Conservation (phyloP, 2,797 vertebrate species). For the Lithobates sylvaticus region DNA sequence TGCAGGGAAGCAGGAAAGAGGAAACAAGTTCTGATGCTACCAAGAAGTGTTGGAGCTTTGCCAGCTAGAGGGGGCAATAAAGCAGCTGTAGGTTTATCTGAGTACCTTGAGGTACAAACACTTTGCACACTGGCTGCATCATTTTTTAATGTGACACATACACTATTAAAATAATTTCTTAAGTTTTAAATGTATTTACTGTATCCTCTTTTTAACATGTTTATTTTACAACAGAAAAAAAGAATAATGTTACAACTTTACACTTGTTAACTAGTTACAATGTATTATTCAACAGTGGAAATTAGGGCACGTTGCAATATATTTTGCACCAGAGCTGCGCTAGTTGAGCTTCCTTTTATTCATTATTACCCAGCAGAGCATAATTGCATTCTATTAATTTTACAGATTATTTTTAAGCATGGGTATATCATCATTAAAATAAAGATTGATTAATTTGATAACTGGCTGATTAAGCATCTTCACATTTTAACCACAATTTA, state of each 20-base stretch:
- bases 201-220: not conserved
- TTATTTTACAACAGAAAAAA: no score
- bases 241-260: not conserved
- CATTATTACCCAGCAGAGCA: constrained; percentile 35
- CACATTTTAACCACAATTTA: constrained; percentile 73
- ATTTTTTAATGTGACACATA: no score
- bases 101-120: no score
- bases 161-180: not conserved
- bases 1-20: no score
- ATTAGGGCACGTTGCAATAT: not conserved
- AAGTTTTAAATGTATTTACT: not conserved
- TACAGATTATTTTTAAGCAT: constrained; percentile 61
- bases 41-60: no score
- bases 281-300: not conserved
- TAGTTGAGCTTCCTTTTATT: constrained; percentile 20
- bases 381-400: constrained; percentile 60
- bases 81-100: no score
- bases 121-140: no score
- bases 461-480: constrained; percentile 73
- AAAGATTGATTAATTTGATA: constrained; percentile 67
- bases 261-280: not conserved
- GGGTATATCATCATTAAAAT: constrained; percentile 67
- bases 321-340: constrained; percentile 41
- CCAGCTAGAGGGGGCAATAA: no score
- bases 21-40: no score